Conservation (phyloP, 2,797 vertebrate species). For the Salmo trutta region DNA sequence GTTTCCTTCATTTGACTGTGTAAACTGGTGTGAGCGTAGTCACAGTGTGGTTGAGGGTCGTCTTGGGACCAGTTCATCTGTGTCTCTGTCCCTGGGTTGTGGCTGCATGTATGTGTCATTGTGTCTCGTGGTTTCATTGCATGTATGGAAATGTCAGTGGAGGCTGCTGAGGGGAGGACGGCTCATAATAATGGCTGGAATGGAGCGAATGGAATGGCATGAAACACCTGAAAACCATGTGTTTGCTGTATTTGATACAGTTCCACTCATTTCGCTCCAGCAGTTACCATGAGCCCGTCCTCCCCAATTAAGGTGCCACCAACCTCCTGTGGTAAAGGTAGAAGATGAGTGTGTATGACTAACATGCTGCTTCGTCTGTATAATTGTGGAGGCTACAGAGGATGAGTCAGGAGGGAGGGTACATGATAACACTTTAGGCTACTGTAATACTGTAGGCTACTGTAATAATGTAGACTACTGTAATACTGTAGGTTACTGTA, state of each 20-base stretch:
- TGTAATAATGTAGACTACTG: slow-evolving; percentile 18
- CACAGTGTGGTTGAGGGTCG: not conserved
- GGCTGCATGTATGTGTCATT: not conserved
- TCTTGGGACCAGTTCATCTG: not conserved
- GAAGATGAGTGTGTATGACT: slow-evolving; percentile 37
- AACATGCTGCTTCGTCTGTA: slow-evolving; percentile 56
- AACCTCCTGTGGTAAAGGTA: no score
- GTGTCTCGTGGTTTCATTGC: slow-evolving; percentile 8
- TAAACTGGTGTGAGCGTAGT: not conserved
- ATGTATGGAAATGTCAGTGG: slow-evolving; percentile 31
- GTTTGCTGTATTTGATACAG: no score
- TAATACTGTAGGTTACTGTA: slow-evolving; percentile 18
- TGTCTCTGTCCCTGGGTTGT: not conserved
- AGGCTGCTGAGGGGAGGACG: no score
- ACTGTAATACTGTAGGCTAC: slow-evolving; percentile 34
- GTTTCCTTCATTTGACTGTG: slow-evolving; percentile 37
- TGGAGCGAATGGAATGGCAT: no score
- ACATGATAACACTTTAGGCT: slow-evolving; percentile 58
- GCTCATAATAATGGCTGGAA: no score
- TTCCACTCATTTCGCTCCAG: no score
- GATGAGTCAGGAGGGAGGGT: slow-evolving; percentile 68
- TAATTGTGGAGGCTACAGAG: slow-evolving; percentile 66
- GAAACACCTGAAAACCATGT: no score
- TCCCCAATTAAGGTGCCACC: no score
- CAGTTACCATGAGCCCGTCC: no score